These are phyloP conservation scores for Autographa gamma DNA, from an alignment of 2,888 invertebrate species.

Conservation along the genomic window DNA sequence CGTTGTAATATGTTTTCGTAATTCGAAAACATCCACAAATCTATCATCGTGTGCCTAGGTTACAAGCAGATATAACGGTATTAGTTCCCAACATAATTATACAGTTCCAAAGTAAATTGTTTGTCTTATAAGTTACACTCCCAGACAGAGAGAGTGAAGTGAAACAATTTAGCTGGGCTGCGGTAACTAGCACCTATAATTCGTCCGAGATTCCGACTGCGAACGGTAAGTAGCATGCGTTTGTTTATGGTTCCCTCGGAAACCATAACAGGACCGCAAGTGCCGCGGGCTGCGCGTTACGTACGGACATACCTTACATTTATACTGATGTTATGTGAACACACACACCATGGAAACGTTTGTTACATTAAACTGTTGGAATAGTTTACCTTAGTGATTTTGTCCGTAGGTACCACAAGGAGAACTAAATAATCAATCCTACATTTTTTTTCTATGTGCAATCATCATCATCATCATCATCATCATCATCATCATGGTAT, in stretches of 20 bases:
- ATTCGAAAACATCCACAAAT: too few relatives aligned
- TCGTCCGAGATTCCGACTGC: not conserved
- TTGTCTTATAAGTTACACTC: not conserved
- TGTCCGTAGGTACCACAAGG: too few relatives aligned
- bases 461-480: too few relatives aligned
- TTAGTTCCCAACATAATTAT: too few relatives aligned
- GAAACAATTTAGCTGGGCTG: not conserved
- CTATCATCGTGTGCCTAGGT: too few relatives aligned
- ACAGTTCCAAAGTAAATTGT: not conserved
- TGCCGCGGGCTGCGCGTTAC: not conserved
- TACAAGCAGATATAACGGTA: too few relatives aligned
- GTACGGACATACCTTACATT: not conserved
- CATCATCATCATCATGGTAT: too few relatives aligned
- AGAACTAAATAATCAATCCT: too few relatives aligned
- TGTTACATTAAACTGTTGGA: not conserved
- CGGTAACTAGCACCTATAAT: not conserved
- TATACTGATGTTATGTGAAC: not conserved
- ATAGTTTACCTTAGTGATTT: too few relatives aligned
- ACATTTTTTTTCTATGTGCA: too few relatives aligned
- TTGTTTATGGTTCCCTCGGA: slow-evolving; percentile 37
- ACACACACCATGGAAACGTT: not conserved
- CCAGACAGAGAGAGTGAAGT: not conserved
- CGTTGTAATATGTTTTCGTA: too few relatives aligned
- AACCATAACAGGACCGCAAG: slow-evolving; percentile 11
- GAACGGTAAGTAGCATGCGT: not conserved